Evolutionary conservation across 2,797 vertebrate genomes (phyloP).

Genomic region (Macrochelys suwanniensis): DNA sequence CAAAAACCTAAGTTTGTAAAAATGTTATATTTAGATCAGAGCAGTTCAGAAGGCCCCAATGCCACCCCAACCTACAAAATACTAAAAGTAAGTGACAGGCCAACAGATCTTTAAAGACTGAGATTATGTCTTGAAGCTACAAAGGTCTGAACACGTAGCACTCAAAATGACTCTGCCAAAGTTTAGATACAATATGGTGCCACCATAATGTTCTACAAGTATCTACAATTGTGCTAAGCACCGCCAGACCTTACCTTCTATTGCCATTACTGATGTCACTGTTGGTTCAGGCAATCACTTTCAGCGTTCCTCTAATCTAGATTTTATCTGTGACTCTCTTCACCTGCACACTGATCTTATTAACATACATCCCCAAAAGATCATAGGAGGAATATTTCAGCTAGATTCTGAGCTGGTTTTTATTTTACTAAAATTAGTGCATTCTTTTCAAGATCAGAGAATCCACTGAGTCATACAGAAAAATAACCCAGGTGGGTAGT

Average conservation of each 20-base stretch:
- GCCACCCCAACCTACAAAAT: rapidly evolving
- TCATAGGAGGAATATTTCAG: not conserved
- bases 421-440: not conserved
- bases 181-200: not conserved
- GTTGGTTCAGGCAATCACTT: not conserved
- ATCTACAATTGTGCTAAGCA: rapidly evolving
- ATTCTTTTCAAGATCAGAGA: not conserved
- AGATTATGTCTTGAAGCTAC: rapidly evolving
- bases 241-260: not conserved
- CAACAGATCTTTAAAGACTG: rapidly evolving
- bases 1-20: rapidly evolving
- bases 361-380: not conserved
- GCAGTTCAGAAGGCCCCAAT: not conserved
- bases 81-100: rapidly evolving
- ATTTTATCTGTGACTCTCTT: not conserved
- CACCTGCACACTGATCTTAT: not conserved
- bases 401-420: not conserved
- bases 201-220: not conserved
- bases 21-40: rapidly evolving
- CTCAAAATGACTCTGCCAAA: rapidly evolving
- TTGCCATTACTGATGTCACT: not conserved
- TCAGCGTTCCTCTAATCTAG: not conserved
- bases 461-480: not conserved
- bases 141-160: rapidly evolving
- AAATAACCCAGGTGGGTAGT: not conserved